Conservation (phyloP, 2,888 invertebrate genomes). For the Choreutis nemorana region DNA sequence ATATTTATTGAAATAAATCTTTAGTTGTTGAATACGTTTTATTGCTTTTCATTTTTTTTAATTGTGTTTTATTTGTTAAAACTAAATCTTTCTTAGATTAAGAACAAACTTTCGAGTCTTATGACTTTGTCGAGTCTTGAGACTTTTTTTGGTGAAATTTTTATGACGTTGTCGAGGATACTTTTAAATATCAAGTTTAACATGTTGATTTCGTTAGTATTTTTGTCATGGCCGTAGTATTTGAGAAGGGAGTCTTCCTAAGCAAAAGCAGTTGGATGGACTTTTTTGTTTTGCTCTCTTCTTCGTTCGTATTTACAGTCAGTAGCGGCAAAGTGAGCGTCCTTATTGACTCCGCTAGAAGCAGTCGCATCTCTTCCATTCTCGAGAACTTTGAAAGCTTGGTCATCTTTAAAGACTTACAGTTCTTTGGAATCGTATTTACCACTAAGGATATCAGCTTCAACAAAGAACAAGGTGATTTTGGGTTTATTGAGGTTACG, state of each 20-base stretch:
- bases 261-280: conserved; percentile 28
- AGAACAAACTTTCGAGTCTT: no score
- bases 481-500: conserved; percentile 10
- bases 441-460: conserved; percentile 21
- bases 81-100: conserved; percentile 15
- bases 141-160: conserved; percentile 18
- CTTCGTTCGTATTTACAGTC: conserved; percentile 36
- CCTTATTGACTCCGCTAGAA: conserved; percentile 18
- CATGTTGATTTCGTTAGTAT: conserved; percentile 39
- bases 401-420: conserved; percentile 16
- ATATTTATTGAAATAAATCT: no score
- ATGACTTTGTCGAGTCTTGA: conserved; percentile 23
- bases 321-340: conserved; percentile 25
- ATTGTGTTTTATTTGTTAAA: no score
- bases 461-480: conserved; percentile 24
- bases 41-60: no score
- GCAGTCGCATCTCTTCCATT: conserved; percentile 25
- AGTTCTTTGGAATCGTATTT: conserved; percentile 21
- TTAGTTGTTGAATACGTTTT: no score
- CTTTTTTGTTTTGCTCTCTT: no score
- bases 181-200: conserved; percentile 14
- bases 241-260: conserved; percentile 30
- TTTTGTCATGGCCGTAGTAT: conserved; percentile 35
- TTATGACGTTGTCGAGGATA: conserved; percentile 17
- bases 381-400: conserved; percentile 22